Evolutionary conservation across 2,797 vertebrate species (phyloP).

Genomic region (Galaxias olidus): DNA sequence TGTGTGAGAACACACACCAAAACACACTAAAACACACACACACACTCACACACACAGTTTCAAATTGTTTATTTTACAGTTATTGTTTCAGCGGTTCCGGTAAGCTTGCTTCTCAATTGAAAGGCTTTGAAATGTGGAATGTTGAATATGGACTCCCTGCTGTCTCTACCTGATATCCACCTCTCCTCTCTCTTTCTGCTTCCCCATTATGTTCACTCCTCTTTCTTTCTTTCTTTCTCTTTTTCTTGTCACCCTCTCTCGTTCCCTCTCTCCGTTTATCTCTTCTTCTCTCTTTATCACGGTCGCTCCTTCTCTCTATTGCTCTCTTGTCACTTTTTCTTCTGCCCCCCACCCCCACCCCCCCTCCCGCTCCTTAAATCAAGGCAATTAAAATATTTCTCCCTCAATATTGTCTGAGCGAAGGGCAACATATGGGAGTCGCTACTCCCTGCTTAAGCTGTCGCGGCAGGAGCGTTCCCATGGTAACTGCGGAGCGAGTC

Average conservation of each 20-base stretch:
- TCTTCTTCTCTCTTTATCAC: too few species aligned
- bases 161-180: too few species aligned
- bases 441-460: constrained; percentile 33
- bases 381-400: constrained; percentile 64
- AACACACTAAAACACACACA: background rate
- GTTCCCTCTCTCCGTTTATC: constrained; percentile 35
- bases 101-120: too few species aligned
- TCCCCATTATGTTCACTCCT: too few species aligned
- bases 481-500: constrained; percentile 38
- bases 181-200: too few species aligned
- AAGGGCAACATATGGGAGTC: constrained; percentile 45
- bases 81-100: too few species aligned
- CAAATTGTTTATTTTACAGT: too few species aligned
- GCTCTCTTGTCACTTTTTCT: too few species aligned
- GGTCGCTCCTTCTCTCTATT: too few species aligned
- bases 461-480: constrained; percentile 46
- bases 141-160: too few species aligned
- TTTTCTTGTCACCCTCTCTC: constrained; percentile 1
- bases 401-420: constrained; percentile 46
- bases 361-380: constrained; percentile 44
- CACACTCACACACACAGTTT: background rate
- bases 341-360: background rate
- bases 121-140: too few species aligned
- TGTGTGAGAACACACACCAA: background rate
- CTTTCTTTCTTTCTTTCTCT: background rate